Evolutionary conservation across 92 coral and sea anemone genomes (phyloP), one percentile per base, ranked within the genome.

Genomic region (Palythoa heliodiscus): DNA sequence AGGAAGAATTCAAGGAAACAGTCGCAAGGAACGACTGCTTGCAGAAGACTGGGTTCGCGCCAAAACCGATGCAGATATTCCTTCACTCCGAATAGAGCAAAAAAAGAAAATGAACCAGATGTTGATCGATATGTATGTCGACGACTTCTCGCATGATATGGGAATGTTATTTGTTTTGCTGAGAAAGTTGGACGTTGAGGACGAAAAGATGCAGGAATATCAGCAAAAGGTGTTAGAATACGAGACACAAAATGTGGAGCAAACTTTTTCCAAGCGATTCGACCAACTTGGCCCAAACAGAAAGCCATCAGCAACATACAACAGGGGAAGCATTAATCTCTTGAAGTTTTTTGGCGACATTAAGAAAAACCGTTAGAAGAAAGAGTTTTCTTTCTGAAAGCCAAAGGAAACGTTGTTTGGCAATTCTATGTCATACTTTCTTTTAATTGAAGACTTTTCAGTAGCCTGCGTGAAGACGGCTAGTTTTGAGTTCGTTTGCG

Each of bases 31-130:
- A 47, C 16, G 74, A 67, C 63, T 64, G 35, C 57, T 37, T 11
- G 84, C 84, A 9, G 84, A 80, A 22, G 43, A 66, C n/a, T 80
- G 84, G 84, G 74, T 70, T 23, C 84, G 84, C 60, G 48, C 84
- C 61, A 80, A 80, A 40, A 80, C 84, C 63, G 84, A 80, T 66
- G 72, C 84, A 5, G 75, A 80, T 67, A 63, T 80, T 14, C 84
- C 84, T 14, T 63, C 84, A 6, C 84, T 80, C 19, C 84, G 57
- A 12, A 70, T 20, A 12, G 84, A 80, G 11, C 84, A 66, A 29
- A 80, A 67, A 67, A 64, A 70, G 20, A 66, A 35, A 43, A 47
- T 80, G 84, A 80, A 80, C 43, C 35, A 80, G 52, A 80, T 80
- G 84, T 9, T 80, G 43, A 80, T 64, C 66, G 74, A 80, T 24